These are phyloP conservation scores for Apamea sordens DNA, from an alignment of 2,888 invertebrate species.

Conservation along the genomic window DNA sequence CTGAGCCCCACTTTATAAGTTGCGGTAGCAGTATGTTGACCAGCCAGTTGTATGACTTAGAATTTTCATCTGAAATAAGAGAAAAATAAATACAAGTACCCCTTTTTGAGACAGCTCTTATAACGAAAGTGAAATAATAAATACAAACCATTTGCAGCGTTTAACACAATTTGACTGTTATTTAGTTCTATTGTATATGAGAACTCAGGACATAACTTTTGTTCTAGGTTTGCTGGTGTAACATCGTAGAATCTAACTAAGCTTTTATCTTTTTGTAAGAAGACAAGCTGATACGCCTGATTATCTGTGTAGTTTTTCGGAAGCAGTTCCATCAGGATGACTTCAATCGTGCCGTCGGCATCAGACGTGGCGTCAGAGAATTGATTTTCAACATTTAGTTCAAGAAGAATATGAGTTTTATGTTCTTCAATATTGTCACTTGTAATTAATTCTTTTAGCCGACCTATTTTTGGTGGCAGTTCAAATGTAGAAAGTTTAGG, in stretches of 20 bases:
- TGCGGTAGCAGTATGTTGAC: conserved; percentile 90
- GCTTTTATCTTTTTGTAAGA: conserved; percentile 81
- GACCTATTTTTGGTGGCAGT: conserved; percentile 59
- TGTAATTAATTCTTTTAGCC: conserved; percentile 58
- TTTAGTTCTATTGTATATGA: conserved; percentile 85
- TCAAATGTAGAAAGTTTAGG: conserved; percentile 55
- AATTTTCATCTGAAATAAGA: conserved; percentile 72
- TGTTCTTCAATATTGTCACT: conserved; percentile 63
- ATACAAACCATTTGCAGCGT: conserved; percentile 81
- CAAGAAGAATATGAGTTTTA: conserved; percentile 48
- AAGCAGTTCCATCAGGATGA: conserved; percentile 81
- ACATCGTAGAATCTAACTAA: conserved; percentile 87
- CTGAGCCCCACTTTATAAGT: conserved; percentile 91
- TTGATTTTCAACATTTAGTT: conserved; percentile 59
- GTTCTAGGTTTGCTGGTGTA: conserved; percentile 76
- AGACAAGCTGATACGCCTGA: conserved; percentile 80
- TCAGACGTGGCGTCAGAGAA: conserved; percentile 9
- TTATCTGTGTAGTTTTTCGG: conserved; percentile 79
- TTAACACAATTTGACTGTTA: conserved; percentile 80
- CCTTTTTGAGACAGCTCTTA: not conserved
- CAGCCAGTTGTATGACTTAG: conserved; percentile 88
- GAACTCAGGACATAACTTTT: conserved; percentile 86
- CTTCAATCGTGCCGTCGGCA: conserved; percentile 66
- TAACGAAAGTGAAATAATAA: not conserved
- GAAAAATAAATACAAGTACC: conserved; percentile 10